Evolutionary conservation across 2,888 invertebrate species (phyloP), one percentile per base, ranked within the genome.

Genomic region (Cerastis leucographa): DNA sequence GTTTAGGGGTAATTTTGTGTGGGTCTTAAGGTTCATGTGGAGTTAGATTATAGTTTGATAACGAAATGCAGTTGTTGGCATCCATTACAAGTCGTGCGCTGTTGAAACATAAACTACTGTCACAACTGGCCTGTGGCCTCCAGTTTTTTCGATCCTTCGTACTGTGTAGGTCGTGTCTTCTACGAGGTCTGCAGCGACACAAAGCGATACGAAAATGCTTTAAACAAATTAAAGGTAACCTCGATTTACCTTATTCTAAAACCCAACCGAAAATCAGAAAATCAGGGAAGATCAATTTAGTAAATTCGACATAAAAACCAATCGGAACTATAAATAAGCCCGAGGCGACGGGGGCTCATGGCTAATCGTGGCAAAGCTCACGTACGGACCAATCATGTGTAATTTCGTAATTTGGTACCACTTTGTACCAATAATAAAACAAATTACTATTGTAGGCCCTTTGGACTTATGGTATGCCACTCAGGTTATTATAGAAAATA

Each of bases 391-490:
- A 91, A 96, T 96, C 95, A 95, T 94, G 91, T 94, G 93, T 95
- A 95, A 96, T 96, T 96, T 96, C 86, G 92, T 90, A 93, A 96
- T 96, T 96, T 96, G 86, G 92, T 90, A 93, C 95, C 95, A 96
- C 93, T 94, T 90, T 93, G 93, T 93, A 95, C 94, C 95, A 95
- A 95, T 95, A 95, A 94, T 94, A 93, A 94, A 95, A 95, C 92
- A 95, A 96, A 95, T 95, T 95, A 94, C 91, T 89, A 86, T 85
- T 80, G 91, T 89, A 85, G 72, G 71, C 85, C 82, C 85, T 80
- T 62, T 69, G 78, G 71, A 78, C 83, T 66, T 75, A 65, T 51
- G 71, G 76, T 75, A 71, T 54, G 49, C 76, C 74, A 78, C 75
- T 87, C 75, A 69, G 59, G 78, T 81, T 83, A 74, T 82, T 78